Percentiles rank a stretch among this genome's conserved stretches.
Conservation (phyloP, 2,888 invertebrate genomes). For the Lasioglossum calceatum region DNA sequence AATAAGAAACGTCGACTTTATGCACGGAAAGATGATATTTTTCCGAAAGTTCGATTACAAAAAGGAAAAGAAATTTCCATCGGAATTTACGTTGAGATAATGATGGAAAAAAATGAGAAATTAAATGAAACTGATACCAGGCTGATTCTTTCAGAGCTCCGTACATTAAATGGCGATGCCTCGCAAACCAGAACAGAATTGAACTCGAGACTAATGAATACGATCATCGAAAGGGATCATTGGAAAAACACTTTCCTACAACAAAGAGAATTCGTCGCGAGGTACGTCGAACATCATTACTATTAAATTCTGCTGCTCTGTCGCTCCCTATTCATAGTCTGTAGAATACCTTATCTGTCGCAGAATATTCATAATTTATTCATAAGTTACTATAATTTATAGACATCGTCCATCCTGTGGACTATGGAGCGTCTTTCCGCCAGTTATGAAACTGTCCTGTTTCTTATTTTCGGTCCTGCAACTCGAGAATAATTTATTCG, state of each 20-base stretch:
- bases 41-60: background rate
- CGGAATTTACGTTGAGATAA: background rate
- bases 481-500: background rate
- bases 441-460: conserved; percentile 10
- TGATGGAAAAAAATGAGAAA: background rate
- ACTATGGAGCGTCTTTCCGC: background rate
- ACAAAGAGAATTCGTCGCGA: conserved; percentile 45
- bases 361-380: background rate
- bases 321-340: background rate
- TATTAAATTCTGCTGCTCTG: background rate
- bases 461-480: background rate
- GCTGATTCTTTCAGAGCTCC: conserved; percentile 35
- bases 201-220: conserved; percentile 43
- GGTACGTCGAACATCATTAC: conserved; percentile 13
- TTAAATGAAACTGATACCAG: background rate
- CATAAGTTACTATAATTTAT: background rate
- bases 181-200: conserved; percentile 39
- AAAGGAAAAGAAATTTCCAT: too few relatives aligned
- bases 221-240: conserved; percentile 56
- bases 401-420: background rate
- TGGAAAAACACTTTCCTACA: conserved; percentile 64
- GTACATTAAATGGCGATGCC: conserved; percentile 34
- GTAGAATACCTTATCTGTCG: background rate
- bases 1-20: background rate
- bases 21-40: background rate